Percentiles rank a stretch among this genome's conserved stretches.
phyloP scores from a whole-genome alignment of 1,140 invertebrate genomes.

The Thaumatotibia leucotreta region DNA sequence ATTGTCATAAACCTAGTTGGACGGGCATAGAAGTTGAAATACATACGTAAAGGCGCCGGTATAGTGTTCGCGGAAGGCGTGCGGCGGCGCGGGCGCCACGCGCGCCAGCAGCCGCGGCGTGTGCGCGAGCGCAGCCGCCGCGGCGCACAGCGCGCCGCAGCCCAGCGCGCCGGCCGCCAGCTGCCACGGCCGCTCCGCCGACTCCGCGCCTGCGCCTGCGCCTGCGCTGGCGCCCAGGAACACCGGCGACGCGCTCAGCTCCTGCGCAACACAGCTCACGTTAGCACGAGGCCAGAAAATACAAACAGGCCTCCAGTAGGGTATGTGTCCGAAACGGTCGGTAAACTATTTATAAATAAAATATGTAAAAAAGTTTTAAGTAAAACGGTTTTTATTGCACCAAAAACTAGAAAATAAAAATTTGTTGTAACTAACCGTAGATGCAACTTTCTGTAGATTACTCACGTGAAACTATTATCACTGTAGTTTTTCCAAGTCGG shows the following conservation, averaged over 20 bases:
- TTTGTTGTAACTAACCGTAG: too few species aligned
- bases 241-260: conserved; percentile 34
- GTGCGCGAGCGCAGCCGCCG: conserved; percentile 36
- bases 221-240: conserved; percentile 26
- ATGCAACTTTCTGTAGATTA: too few species aligned
- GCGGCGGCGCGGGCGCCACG: conserved; percentile 42
- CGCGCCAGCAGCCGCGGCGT: conserved; percentile 50
- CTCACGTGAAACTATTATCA: too few species aligned
- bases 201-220: conserved; percentile 2
- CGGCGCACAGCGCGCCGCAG: conserved; percentile 40
- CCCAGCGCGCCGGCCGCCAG: conserved; percentile 35
- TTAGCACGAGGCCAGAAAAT: too few species aligned
- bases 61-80: conserved; percentile 38
- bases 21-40: too few species aligned
- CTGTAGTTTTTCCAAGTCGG: too few species aligned
- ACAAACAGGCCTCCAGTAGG: too few species aligned
- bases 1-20: too few species aligned
- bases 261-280: conserved; percentile 21
- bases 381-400: too few species aligned
- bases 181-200: conserved; percentile 14
- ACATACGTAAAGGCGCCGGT: conserved; percentile 34
- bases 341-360: too few species aligned
- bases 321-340: background rate
- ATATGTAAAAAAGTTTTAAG: too few species aligned
- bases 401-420: too few species aligned